Evolutionary conservation across 2,888 invertebrate species (phyloP), one percentile per base, ranked within the genome.

Genomic region (Torymus tubicola): DNA sequence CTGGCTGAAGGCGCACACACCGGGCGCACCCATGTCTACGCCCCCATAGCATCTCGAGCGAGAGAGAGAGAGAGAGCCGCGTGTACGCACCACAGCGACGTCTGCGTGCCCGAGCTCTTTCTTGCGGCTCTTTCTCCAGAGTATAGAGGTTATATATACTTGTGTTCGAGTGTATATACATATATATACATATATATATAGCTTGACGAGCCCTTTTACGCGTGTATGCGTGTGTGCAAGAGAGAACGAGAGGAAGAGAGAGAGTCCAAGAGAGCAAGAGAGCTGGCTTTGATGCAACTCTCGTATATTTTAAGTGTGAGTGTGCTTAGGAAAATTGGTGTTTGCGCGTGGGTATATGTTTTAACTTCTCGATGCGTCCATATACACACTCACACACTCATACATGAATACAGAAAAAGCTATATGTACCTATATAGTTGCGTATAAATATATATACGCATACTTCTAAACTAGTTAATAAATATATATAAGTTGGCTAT

Each of bases 11-110:
- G 89, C 90, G 87, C 88, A 88, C 63, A 60, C 57, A 73, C 73
- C 61, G 88, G 90, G 90, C 90, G 90, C 90, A 90, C 90, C 90
- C 90, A 90, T 90, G 88, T 90, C 89, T 90, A 90, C 90, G 90
- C 90, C 90, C 90, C 90, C 90, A 89, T 90, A 82, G 78, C 81
- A 73, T 81, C 78, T 31, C 31, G 31, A 31, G 31, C 31, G 31
- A 31, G 31, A 31, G 5, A 31, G 31, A 31, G 31, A 31, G 31
- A 31, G 5, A 31, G 31, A 31, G 31, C 3, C 4, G 31, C 65
- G 76, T 80, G 82, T 72, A 65, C 64, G 81, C 68, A 69, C 65
- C 52, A 24, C 31, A 57, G 61, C 61, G 58, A 55, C 73, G 53
- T n/a, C 21, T 68, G 68, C 53, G 68, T 68, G 24, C 24, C 18